These are phyloP conservation scores for Monoplex corrugatus DNA, from an alignment of 2,888 invertebrate genomes.

Conservation along the genomic window DNA sequence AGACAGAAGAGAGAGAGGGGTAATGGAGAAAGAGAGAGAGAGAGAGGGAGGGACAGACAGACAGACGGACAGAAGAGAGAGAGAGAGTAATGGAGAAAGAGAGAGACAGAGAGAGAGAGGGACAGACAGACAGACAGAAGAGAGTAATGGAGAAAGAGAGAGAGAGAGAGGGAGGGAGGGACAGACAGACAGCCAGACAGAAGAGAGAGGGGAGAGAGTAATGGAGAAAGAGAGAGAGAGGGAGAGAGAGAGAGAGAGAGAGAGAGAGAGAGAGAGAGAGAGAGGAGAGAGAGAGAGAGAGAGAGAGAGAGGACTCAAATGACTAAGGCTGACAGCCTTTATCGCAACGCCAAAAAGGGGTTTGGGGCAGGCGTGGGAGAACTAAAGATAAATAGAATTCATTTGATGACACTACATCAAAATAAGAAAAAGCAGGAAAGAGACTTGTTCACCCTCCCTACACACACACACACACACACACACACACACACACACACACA, in stretches of 20 bases:
- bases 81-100: neutral
- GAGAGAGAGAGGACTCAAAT: neutral
- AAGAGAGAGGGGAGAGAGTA: neutral
- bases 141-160: neutral
- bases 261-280: slow-evolving; percentile 1
- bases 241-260: slow-evolving; percentile 4
- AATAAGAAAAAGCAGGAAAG: neutral
- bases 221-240: neutral
- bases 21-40: neutral
- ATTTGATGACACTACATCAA: neutral
- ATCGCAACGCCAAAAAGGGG: no score
- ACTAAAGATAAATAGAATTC: no score
- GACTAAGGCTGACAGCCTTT: no score
- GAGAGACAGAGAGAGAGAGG: neutral
- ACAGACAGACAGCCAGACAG: neutral
- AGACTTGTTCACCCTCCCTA: neutral
- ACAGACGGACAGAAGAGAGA: neutral
- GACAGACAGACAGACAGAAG: neutral
- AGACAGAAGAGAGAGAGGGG: neutral
- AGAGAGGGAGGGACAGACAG: neutral
- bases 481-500: no score
- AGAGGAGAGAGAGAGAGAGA: slow-evolving; percentile 22
- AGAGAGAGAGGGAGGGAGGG: slow-evolving; percentile 4
- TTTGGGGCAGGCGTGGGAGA: no score
- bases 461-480: no score